Base-by-base conservation (phyloP, 2,113 vertebrate genomes). In the Picathartes gymnocephalus region DNA sequence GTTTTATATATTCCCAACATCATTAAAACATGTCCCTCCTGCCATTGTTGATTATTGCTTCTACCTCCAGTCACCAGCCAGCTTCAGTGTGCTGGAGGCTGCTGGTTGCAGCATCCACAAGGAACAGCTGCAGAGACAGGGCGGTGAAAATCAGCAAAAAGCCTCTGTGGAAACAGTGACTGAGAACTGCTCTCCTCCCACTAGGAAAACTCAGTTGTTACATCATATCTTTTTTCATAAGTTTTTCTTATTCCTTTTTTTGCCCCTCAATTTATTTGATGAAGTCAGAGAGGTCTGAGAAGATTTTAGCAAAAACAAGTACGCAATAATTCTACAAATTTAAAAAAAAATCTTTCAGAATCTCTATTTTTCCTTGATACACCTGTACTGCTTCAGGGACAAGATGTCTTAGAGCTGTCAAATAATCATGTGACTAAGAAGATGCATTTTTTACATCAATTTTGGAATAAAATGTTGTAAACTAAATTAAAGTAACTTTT, bases 11-110 rank as follows among this genome's bases (percentile, higher is more conserved):
- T 80, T 95, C 69, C 84, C 24, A 89, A 53, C 51, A 95, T 96
- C 95, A 97, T 98, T 98, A 98, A 98, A 97, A 97, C 90, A 92
- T 77, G 77, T 86, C 90, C 85, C 88, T 97, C 58, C 21, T 77
- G 80, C 91, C 90, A 93, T 95, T 93, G 77, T 10, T 95, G 92
- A 66, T 83, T 57, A 68, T 25, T 37, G 35, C 54, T 92, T 82
- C 57, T 54, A 24, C 40, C 48, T 69, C 44, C 51, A 74, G 39
- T 33, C 87, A 65, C 50, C 22, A 53, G 47, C 68, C 45, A 86
- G 88, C 66, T 86, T 72, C 11, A 21, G 42, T 7, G 15, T 14
- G 48, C 66, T 40, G 42, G 23, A 33, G 27, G 40, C 72, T 95
- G 90, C 88, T 70, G 78, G 48, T 72, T 86, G 73, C 30, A 72